Base-by-base conservation (phyloP, 2,113 vertebrate species). In the Calypte anna region DNA sequence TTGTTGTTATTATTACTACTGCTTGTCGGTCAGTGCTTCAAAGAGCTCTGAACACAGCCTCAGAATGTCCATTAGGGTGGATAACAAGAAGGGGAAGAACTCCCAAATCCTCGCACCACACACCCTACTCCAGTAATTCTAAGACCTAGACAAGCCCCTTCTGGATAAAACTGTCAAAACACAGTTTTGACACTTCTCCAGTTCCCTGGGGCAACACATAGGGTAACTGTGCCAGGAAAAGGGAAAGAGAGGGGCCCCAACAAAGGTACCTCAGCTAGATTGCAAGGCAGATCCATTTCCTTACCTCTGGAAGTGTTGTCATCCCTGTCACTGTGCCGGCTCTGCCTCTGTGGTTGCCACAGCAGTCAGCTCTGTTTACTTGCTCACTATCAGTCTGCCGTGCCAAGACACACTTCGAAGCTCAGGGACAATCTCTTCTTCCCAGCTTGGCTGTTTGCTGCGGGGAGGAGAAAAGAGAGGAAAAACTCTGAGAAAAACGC, bases 291-390 rank as follows among this genome's bases (percentile, higher is more conserved):
- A 72, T 7, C 14, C 23, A 19, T n/a, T 76, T 62, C 54, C 94
- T 95, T 96, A 97, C 97, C 96, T 97, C 93, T 57, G 68, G 22
- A 83, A 57, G n/a, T 64, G 88, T 58, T 21, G 48, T 95, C 96
- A 97, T 97, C 59, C 46, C 74, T 68, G 68, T 70, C 83, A 79
- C 75, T 2, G 12, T 38, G 48, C 40, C 53, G 81, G 40, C 43
- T 90, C 69, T 81, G 44, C 80, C 48, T 78, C 74, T 28, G 38
- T 3, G 0, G 67, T 78, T 82, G 23, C 78, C 30, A 55, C 55
- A 55, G 84, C 13, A 85, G 43, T 53, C 38, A 68, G 3, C 46
- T 57, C 38, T 67, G 55, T 85, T 86, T 93, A 93, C 77, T 88
- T 94, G 50, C 53, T 64, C 86, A 48, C 83, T 94, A 74, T 82